These are phyloP conservation scores for Aptenodytes forsteri DNA, from an alignment of 2,113 vertebrate genomes.

Conservation along the genomic window DNA sequence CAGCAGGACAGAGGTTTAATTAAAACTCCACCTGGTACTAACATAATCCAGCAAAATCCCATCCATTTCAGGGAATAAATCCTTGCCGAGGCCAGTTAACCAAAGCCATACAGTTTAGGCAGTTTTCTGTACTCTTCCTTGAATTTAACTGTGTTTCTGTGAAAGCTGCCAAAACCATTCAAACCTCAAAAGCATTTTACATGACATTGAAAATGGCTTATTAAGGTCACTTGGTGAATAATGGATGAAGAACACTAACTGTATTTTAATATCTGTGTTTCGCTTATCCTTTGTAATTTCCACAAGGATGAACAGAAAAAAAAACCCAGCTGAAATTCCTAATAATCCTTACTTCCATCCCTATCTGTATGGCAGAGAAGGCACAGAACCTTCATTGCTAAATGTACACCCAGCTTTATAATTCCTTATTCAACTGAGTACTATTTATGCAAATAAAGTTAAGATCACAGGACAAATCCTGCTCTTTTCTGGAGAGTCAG, in stretches of 20 bases:
- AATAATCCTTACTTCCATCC: neutral
- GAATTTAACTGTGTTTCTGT: neutral
- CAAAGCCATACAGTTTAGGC: neutral
- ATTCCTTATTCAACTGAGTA: neutral
- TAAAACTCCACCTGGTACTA: constrained; percentile 22
- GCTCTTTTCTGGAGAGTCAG: neutral
- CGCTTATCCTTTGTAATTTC: neutral
- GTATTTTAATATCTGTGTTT: neutral
- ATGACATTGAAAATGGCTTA: neutral
- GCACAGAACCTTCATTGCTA: neutral
- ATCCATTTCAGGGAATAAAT: neutral
- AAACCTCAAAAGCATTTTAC: neutral
- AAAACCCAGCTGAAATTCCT: neutral
- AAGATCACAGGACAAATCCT: neutral
- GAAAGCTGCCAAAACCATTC: neutral
- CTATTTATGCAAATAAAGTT: neutral
- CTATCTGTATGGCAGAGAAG: neutral
- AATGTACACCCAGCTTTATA: neutral
- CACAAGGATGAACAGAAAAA: neutral
- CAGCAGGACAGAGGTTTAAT: constrained; percentile 12
- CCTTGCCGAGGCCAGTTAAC: neutral
- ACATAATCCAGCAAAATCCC: constrained; percentile 36
- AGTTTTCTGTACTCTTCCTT: neutral
- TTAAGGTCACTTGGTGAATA: neutral
- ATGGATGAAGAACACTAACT: neutral